phyloP scores from a whole-genome alignment of 2,888 invertebrate species.

The Hipparchia semele region DNA sequence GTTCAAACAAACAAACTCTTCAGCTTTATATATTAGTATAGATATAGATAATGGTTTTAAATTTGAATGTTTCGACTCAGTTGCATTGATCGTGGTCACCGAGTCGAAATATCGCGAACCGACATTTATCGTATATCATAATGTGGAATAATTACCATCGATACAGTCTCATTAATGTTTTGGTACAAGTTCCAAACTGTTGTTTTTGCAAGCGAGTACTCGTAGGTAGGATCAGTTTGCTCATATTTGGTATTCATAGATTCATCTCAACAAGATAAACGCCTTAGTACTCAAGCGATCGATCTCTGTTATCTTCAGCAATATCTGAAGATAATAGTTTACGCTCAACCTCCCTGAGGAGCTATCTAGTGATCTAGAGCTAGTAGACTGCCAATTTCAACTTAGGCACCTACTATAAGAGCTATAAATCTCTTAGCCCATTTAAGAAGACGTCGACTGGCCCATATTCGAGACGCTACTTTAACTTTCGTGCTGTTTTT shows the following conservation, averaged over 20 bases:
- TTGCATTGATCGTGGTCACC: no score
- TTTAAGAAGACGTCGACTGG: conserved; percentile 21
- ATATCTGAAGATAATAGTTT: conserved; percentile 29
- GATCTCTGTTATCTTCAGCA: conserved; percentile 26
- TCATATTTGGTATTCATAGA: conserved; percentile 19
- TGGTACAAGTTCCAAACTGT: no score
- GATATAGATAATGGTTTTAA: no score
- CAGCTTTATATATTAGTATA: no score
- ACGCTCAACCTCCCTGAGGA: conserved; percentile 26
- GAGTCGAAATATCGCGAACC: no score
- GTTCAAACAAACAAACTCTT: no score
- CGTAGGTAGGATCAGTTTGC: not conserved
- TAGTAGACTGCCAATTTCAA: conserved; percentile 24
- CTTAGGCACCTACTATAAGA: conserved; percentile 18
- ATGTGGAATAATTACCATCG: no score
- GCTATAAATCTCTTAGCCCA: conserved; percentile 21
- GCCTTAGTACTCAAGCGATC: conserved; percentile 19
- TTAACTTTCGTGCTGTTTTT: not conserved
- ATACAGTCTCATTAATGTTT: no score
- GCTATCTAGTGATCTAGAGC: conserved; percentile 22
- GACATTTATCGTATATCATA: no score
- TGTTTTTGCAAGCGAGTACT: not conserved
- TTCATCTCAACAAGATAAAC: conserved; percentile 23
- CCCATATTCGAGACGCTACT: not conserved
- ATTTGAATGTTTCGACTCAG: no score